Evolutionary conservation across 2,888 invertebrate genomes (phyloP), one percentile per base, ranked within the genome.

Genomic region (Altica lythri): DNA sequence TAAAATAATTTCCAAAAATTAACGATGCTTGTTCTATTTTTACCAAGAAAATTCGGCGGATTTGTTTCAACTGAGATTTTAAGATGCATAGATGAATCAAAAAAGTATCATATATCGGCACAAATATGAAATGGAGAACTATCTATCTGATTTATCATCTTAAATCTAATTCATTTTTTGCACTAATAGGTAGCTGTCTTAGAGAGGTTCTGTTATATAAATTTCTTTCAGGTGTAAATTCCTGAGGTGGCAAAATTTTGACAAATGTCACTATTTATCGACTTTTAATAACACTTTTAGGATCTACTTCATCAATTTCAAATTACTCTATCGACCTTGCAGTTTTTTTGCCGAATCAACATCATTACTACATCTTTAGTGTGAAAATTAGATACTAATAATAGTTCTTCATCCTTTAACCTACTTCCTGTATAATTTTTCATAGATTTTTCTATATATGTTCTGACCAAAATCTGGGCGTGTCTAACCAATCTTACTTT

Each of bases 401-500:
- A 49, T 22, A 49, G 32, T 42, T 40, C 17, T 22, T 37, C 17
- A 10, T 13, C 14, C 14, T 37, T 8, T 40, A 22, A 9, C 2
- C 9, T 22, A 49, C 22, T 49, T 49, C 49, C 49, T 49, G 49
- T 40, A n/a, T 32, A 30, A 40, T 49, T 29, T 29, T 18, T 38
- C 25, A 37, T 29, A 22, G 29, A 45, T 42, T 40, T 49, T 49
- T 17, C 38, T 25, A 6, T 14, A 8, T 34, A 16, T 34, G 34
- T 35, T 37, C 37, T 37, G 27, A 5, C 13, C 37, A 22, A 40
- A 30, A 40, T 22, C 14, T 38, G 51, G 55, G 53, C 44, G 56
- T 45, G 35, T 22, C 29, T n/a, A n/a, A 40, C 40, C 44, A 50
- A 51, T 58, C 46, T 57, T 40, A 34, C 58, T 55, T 55, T 60